Base-by-base conservation (phyloP, 2,888 invertebrate genomes). In the Dicycla oo region DNA sequence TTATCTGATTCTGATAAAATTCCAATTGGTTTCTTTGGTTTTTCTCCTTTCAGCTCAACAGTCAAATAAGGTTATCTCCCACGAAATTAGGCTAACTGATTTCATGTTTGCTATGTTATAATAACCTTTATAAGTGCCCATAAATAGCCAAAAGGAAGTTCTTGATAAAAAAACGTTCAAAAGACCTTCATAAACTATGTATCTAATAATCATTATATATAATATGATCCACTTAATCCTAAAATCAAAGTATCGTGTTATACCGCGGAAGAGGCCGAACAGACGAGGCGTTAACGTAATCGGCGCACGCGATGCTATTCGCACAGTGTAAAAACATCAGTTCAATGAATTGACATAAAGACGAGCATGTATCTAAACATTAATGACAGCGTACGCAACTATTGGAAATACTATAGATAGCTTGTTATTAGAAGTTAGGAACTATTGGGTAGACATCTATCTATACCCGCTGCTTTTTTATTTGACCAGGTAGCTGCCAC, bases 311-410 rank as follows among this genome's bases (percentile, higher is more conserved):
- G 80, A 87, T 83, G 60, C 18, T 68, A 56, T 23, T 47, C 40
- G 40, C 45, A 10, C 63, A 26, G 54, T 66, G 63, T 51, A 77
- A 82, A 86, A 86, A 82, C 78, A 72, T 72, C 77, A 77, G 77
- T 83, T 86, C 78, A 85, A 78, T 84, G 84, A 81, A 83, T 83
- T 83, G 83, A 83, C 79, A 76, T 73, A 72, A 64, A 79, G 78
- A 69, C 72, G 71, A 58, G 62, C 54, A 38, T 45, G 58, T 78
- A 69, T 73, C 69, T 73, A 74, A 79, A 79, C 47, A 71, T 75
- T 45, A 73, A 69, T 69, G 62, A 62, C 68, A 57, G 63, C 53
- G 78, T 57, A 73, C 53, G 78, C 54, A 73, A 67, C 60, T 62
- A 74, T 65, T 38, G 18, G 45, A 71, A 77, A 56, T 57, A 63